Evolutionary conservation across 2,888 invertebrate species (phyloP).

Genomic region (Halictus ligatus): DNA sequence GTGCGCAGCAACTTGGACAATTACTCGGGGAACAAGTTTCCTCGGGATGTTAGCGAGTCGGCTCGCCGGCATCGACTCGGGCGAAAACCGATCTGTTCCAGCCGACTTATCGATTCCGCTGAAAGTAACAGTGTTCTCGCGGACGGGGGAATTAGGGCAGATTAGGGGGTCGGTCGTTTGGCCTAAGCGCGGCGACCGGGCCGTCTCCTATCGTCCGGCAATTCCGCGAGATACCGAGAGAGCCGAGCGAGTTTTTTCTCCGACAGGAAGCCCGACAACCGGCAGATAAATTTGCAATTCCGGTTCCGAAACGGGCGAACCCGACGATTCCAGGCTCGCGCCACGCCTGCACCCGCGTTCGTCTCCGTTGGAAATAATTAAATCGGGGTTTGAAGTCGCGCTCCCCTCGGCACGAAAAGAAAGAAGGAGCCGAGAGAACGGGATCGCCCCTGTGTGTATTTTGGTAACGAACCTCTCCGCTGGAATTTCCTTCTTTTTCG

Average conservation of each 20-base stretch:
- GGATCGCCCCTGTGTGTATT: constrained; percentile 63
- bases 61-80: background rate
- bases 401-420: constrained; percentile 37
- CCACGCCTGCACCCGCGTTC: background rate
- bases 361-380: constrained; percentile 66
- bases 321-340: constrained; percentile 12
- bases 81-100: constrained; percentile 39
- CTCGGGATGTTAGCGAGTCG: background rate
- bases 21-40: background rate
- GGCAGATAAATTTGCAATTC: constrained; percentile 24
- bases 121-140: constrained; percentile 65
- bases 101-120: constrained; percentile 61
- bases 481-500: constrained; percentile 63
- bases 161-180: constrained; percentile 49
- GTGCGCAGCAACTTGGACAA: background rate
- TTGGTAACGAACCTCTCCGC: constrained; percentile 64
- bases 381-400: constrained; percentile 48
- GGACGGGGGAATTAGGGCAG: constrained; percentile 62
- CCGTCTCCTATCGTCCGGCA: constrained; percentile 16
- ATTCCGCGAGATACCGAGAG: background rate
- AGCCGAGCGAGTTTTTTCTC: background rate
- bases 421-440: constrained; percentile 43
- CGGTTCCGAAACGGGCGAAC: background rate
- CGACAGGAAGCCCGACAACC: background rate
- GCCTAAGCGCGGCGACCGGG: constrained; percentile 9